Evolutionary conservation across 2,113 vertebrate genomes (phyloP), one percentile per base, ranked within the genome.

Genomic region (Acinonyx jubatus): DNA sequence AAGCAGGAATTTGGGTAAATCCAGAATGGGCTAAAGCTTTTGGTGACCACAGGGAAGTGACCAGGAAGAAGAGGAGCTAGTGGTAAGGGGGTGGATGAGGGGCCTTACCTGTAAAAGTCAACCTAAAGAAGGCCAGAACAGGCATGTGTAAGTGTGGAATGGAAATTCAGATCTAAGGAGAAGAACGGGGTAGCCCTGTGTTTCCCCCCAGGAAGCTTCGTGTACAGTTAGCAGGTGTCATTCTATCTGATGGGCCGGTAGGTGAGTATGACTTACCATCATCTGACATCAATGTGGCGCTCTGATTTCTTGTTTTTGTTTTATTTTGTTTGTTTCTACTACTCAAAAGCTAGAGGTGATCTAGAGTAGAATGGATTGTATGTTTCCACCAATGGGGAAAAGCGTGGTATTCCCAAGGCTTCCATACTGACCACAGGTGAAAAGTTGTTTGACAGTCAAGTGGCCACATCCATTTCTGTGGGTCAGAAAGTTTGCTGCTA

Each of bases 181-280:
- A n/a, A 81, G 50, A 57, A 7, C 25, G 3, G 0, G 4, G 19
- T 38, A 7, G 6, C 13, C 21, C 6, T 5, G 52, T 11, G 21
- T 69, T 65, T 73, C 18, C 19, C n/a, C 6, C 27, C 1, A 27
- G 55, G 48, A 33, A 6, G 7, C 5, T 25, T 16, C 21, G 7
- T 61, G 36, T 13, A 7, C 0, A 0, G 11, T 6, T 52, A 33
- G 13, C 21, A 0, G 2, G 10, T 33, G n/a, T 45, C 66, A 31
- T 29, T 31, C 25, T 38, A 3, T 31, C 48, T 3, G 0, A 13
- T 18, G 3, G 18, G 48, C 25, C 78, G n/a, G 48, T 6, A 50
- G 11, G 12, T 21, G 5, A 74, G 19, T 4, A 14, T 15, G 4
- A 38, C 13, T 16, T 38, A 13, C 12, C 12, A 18, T 55, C 36